Evolutionary conservation across 1,140 invertebrate species (phyloP).

Genomic region (Drosophila ogumai): DNA sequence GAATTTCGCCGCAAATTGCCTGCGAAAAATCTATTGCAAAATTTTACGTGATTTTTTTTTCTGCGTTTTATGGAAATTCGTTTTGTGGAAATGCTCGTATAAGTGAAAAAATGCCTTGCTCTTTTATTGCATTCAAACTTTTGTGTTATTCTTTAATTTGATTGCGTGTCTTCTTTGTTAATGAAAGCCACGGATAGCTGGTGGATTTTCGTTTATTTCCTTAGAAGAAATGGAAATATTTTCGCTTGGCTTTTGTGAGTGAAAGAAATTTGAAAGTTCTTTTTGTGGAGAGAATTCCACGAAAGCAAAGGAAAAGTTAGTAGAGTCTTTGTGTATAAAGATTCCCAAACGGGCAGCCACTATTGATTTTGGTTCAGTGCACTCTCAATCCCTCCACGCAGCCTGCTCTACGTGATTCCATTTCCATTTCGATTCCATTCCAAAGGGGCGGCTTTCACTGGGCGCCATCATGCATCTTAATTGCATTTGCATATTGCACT

Average conservation of each 20-base stretch:
- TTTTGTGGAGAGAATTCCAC: neutral
- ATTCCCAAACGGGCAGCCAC: neutral
- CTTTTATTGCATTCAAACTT: conserved; percentile 36
- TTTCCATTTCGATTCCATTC: conserved; percentile 36
- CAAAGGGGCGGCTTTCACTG: conserved; percentile 8
- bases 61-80: conserved; percentile 32
- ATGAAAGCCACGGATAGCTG: conserved; percentile 12
- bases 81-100: conserved; percentile 24
- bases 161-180: conserved; percentile 7
- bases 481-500: conserved; percentile 75
- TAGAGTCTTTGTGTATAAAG: neutral
- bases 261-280: conserved; percentile 2
- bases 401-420: conserved; percentile 43
- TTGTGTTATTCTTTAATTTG: conserved; percentile 43
- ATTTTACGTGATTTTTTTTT: conserved; percentile 20
- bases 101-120: conserved; percentile 22
- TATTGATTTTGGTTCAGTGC: conserved; percentile 40
- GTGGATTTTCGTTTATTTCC: neutral
- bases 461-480: conserved; percentile 54
- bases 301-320: conserved; percentile 14
- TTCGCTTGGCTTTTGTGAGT: conserved; percentile 1
- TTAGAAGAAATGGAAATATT: conserved; percentile 14
- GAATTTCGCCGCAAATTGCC: conserved; percentile 30
- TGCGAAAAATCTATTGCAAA: conserved; percentile 46
- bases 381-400: neutral